Conservation (phyloP, 2,113 vertebrate genomes). For the Synodontis membranacea region DNA sequence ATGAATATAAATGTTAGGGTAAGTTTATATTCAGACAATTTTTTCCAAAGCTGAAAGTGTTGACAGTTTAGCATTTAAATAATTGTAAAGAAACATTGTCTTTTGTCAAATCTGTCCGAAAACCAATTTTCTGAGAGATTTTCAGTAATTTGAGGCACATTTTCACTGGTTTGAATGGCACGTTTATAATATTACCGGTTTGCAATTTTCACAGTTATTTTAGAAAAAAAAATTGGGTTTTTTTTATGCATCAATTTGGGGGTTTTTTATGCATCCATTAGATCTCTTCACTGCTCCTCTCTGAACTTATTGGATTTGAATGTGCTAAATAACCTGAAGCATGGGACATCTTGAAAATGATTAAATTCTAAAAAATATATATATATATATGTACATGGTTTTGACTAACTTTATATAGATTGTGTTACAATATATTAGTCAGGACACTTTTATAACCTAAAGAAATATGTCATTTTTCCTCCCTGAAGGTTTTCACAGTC, state of each 20-base stretch:
- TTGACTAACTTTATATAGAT: neutral
- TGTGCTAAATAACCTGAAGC: neutral
- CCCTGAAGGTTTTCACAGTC: neutral
- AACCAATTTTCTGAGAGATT: neutral
- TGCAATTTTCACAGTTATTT: neutral
- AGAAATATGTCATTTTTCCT: neutral
- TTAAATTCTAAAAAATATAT: neutral
- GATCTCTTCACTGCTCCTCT: neutral
- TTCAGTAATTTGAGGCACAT: neutral
- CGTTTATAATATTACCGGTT: neutral
- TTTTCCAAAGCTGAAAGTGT: neutral
- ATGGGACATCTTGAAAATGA: neutral
- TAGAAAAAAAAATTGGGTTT: too few species aligned
- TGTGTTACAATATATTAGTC: neutral
- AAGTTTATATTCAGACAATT: neutral
- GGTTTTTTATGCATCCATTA: neutral
- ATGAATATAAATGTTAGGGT: neutral
- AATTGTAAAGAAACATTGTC: neutral
- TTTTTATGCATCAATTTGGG: neutral
- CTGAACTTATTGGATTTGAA: neutral
- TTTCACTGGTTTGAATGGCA: neutral
- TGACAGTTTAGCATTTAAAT: neutral
- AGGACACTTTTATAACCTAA: neutral
- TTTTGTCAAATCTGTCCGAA: neutral
- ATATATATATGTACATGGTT: neutral